A percentile compares a stretch with the other conserved stretches of the same genome.
phyloP scores from a whole-genome alignment of 2,113 vertebrate genomes.

The Fregetta grallaria region DNA sequence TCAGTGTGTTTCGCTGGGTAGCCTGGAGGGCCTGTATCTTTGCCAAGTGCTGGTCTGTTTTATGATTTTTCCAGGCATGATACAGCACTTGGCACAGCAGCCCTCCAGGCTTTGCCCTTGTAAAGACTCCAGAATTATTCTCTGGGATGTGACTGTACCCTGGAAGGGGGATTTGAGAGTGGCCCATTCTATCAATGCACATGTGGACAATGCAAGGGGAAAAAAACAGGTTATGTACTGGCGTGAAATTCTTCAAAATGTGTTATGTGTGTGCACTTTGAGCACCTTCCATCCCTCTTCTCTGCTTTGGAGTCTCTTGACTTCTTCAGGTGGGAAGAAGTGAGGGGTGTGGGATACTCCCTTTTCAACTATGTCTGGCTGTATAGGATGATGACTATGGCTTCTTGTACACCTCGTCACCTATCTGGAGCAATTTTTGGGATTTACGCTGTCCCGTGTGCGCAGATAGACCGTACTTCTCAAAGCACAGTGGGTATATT shows the following conservation, averaged over 20 bases:
- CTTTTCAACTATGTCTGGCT: neutral
- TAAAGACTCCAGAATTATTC: neutral
- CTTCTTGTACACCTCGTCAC: neutral
- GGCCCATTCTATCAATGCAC: neutral
- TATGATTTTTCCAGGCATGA: neutral
- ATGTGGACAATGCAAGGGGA: neutral
- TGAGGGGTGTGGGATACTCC: neutral
- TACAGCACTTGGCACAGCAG: neutral
- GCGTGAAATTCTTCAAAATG: neutral
- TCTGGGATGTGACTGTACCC: neutral
- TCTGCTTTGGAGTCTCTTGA: neutral
- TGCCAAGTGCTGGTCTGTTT: neutral
- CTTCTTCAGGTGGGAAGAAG: neutral
- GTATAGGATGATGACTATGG: accelerated
- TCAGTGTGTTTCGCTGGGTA: neutral
- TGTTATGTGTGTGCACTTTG: neutral
- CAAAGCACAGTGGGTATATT: neutral
- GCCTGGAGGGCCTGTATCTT: neutral
- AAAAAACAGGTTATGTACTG: neutral
- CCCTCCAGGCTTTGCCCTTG: neutral
- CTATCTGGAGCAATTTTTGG: neutral
- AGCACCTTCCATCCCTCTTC: neutral
- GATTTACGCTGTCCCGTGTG: neutral
- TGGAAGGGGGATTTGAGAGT: neutral
- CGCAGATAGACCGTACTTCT: neutral